Evolutionary conservation across 1,140 invertebrate species (phyloP).

Genomic region (Ephestia elutella): DNA sequence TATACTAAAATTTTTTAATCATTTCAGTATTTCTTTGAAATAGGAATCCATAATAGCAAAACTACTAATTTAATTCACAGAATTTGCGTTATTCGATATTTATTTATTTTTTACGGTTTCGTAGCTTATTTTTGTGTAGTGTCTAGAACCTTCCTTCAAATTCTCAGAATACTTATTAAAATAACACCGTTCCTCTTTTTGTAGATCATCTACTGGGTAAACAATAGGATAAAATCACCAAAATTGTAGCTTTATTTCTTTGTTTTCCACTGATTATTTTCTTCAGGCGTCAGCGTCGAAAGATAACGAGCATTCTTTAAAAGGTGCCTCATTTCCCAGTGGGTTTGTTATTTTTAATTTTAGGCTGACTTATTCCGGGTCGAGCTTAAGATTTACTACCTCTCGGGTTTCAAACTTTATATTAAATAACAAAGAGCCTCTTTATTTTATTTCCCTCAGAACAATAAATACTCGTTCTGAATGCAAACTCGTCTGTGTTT

Average conservation of each 20-base stretch:
- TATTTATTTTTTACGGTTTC: too few species aligned
- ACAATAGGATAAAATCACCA: conserved; percentile 10
- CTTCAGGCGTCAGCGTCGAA: conserved; percentile 26
- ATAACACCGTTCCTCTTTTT: too few species aligned
- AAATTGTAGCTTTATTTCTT: conserved; percentile 30
- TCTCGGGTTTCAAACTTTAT: conserved; percentile 10
- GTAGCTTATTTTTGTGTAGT: too few species aligned
- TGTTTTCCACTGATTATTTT: conserved; percentile 43
- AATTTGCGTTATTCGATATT: too few species aligned
- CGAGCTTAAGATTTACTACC: conserved; percentile 13
- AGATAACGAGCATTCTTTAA: conserved; percentile 41
- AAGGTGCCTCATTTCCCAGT: conserved; percentile 40
- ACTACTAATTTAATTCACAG: too few species aligned
- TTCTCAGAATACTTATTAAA: too few species aligned
- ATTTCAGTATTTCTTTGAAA: too few species aligned
- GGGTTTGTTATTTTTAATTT: conserved; percentile 42
- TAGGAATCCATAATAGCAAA: too few species aligned
- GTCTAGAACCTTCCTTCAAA: too few species aligned
- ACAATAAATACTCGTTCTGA: conserved; percentile 7
- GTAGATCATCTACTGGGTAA: neutral
- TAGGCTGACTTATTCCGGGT: conserved; percentile 25
- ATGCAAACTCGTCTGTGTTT: conserved; percentile 3
- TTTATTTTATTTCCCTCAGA: conserved; percentile 5
- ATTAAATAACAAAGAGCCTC: conserved; percentile 4
- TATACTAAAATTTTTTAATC: too few species aligned